Percentiles rank a stretch among this genome's conserved stretches.
These are phyloP conservation scores for Anarsia innoxiella DNA, from an alignment of 2,888 invertebrate species.

Conservation along the genomic window DNA sequence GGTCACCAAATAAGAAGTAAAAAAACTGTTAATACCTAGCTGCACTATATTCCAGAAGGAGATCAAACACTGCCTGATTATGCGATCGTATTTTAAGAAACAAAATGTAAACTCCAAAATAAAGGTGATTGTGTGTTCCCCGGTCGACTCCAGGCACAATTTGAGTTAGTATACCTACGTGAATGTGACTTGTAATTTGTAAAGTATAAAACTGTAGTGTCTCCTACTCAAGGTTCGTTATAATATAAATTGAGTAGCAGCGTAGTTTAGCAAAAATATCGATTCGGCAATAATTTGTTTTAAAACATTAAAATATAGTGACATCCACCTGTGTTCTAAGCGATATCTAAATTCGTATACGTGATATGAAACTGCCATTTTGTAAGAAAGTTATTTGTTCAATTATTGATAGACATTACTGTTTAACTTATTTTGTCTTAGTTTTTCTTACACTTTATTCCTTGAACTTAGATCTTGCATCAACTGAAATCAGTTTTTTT, in stretches of 20 bases:
- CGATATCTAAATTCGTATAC: conserved; percentile 53
- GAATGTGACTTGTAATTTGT: conserved; percentile 37
- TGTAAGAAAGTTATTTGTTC: conserved; percentile 42
- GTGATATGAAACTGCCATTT: conserved; percentile 70
- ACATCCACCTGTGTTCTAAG: conserved; percentile 40
- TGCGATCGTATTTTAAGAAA: not conserved
- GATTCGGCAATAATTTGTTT: conserved; percentile 52
- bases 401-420: conserved; percentile 28
- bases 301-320: conserved; percentile 28
- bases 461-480: too few relatives aligned
- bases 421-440: too few relatives aligned
- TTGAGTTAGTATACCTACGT: conserved; percentile 33
- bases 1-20: conserved; percentile 28
- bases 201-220: conserved; percentile 34
- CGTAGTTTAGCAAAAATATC: conserved; percentile 25
- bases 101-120: not conserved
- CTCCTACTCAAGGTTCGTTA: conserved; percentile 32
- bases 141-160: conserved; percentile 43
- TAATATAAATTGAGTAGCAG: conserved; percentile 15
- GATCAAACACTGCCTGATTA: too few relatives aligned
- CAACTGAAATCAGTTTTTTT: too few relatives aligned
- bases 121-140: conserved; percentile 18
- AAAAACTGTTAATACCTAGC: not conserved
- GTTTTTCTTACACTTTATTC: too few relatives aligned
- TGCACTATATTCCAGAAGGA: too few relatives aligned